Evolutionary conservation across 2,888 invertebrate genomes (phyloP), one percentile per base, ranked within the genome.

Genomic region (Lithosia quadra): DNA sequence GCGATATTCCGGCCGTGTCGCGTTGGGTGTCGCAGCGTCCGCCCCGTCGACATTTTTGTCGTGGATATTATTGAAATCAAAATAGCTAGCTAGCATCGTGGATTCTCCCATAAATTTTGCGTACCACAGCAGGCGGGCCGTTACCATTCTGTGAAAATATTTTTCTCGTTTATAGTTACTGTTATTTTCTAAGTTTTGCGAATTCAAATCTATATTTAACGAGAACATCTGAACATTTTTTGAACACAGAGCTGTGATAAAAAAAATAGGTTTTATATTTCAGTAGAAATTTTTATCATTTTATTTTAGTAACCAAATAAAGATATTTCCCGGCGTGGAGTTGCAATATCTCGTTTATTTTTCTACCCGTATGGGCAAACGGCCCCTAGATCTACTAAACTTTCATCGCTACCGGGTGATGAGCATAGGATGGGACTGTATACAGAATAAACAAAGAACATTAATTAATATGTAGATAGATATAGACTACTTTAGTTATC

Each of bases 61-160:
- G 78, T 75, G 69, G 68, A 76, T 82, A 82, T 83, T 82, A 82
- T 83, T 82, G 82, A 82, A 82, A 83, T 82, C 82, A 80, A 81
- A 83, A 83, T 80, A 79, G 73, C 81, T 78, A 79, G 73, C 79
- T 76, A 67, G 67, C 69, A 76, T 71, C 70, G 71, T 68, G 68
- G 65, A 72, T 69, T 69, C 70, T 69, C 68, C 73, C 76, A 81
- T 82, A 83, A 81, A 82, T 82, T 83, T 76, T 69, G 65, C 76
- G 81, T 74, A 63, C 75, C 74, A 60, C 76, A 75, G 79, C 79
- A 74, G 79, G 75, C 72, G 75, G 69, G 57, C 73, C 70, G 75
- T 69, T 62, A 68, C 67, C 72, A 65, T 78, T 75, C 80, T 73
- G 77, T 56, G 69, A 64, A 66, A 74, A 74, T 67, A 76, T 75